Evolutionary conservation across 1,140 invertebrate species (phyloP).

Genomic region (Coenobita brevimanus): DNA sequence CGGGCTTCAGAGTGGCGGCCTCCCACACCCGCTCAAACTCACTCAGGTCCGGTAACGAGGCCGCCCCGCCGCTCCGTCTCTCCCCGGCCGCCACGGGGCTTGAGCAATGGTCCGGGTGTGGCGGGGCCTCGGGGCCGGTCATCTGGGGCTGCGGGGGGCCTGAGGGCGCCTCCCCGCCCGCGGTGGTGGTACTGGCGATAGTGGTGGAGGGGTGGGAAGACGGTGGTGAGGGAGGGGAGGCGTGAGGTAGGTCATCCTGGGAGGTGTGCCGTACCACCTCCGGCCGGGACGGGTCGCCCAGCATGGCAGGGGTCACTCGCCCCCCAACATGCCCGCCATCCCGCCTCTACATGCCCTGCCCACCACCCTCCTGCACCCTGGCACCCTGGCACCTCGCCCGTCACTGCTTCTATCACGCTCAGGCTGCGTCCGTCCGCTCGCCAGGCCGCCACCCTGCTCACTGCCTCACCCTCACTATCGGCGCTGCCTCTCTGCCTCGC

Average conservation of each 20-base stretch:
- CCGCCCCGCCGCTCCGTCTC: not conserved
- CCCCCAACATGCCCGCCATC: conserved; percentile 53
- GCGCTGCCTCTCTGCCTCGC: too few relatives aligned
- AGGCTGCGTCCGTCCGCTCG: not conserved
- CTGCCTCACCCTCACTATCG: too few relatives aligned
- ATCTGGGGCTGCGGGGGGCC: not conserved
- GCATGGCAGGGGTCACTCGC: conserved; percentile 59
- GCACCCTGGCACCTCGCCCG: conserved; percentile 13
- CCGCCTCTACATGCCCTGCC: conserved; percentile 42
- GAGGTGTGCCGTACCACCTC: conserved; percentile 49
- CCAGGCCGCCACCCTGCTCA: not conserved
- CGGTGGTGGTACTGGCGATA: not conserved
- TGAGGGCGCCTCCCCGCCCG: not conserved
- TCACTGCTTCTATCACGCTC: too few relatives aligned
- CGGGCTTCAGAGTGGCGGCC: conserved; percentile 38
- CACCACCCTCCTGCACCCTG: not conserved
- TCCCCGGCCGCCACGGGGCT: not conserved
- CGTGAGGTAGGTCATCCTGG: conserved; percentile 52
- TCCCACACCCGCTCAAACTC: conserved; percentile 60
- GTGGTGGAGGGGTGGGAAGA: conserved; percentile 11
- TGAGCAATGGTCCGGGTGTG: conserved; percentile 19
- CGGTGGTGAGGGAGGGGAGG: conserved; percentile 26
- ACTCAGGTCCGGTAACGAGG: conserved; percentile 47
- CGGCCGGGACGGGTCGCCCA: conserved; percentile 48
- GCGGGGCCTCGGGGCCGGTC: conserved; percentile 16